Base-by-base conservation (phyloP, 64 coral and sea anemone genomes). In the Montipora efflorescens region DNA sequence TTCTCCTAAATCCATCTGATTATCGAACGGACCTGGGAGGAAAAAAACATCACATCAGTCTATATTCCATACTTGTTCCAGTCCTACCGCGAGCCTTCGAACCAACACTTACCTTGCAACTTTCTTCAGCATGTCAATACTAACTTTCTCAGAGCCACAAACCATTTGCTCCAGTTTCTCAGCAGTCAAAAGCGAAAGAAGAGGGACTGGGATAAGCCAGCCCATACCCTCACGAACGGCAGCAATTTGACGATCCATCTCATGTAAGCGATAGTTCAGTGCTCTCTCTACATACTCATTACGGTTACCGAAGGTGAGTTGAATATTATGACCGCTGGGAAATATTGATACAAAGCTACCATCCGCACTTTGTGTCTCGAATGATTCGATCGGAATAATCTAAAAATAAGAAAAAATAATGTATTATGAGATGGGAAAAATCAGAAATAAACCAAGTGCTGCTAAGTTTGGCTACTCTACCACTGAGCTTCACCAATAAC, bases 361-460 rank as follows among this genome's bases (percentile, higher is more conserved):
- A 70, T 97, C 88, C 4, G 95, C 92, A 88, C 95, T 97, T 49
- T 94, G 95, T 7, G 95, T 97, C 73, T 97, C 92, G 59, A 94
- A 97, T 4, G 92, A 94, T 83, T 97, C 95, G 20, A 97, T 97
- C 6, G 95, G 95, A 68, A 97, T 97, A 62, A 97, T 80, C 95
- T 97, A 67, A n/a, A 59, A 74, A 4, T 1, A 4, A 58, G 64
- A 44, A 25, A 75, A 62, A 89, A 36, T 36, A 36, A 36, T 36
- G 36, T 36, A 36, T 36, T 36, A 36, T 36, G 36, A 36, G 28
- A 36, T 36, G 36, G 36, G 36, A 36, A 36, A 36, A 36, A 36
- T 36, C 36, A 36, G 36, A 36, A 36, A 36, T 36, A 36, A 36
- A 36, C 28, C 36, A 36, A 36, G 36, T 36, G 36, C 36, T 36